phyloP scores from a whole-genome alignment of 2,888 invertebrate genomes.

The Balanococcus diminutus region DNA sequence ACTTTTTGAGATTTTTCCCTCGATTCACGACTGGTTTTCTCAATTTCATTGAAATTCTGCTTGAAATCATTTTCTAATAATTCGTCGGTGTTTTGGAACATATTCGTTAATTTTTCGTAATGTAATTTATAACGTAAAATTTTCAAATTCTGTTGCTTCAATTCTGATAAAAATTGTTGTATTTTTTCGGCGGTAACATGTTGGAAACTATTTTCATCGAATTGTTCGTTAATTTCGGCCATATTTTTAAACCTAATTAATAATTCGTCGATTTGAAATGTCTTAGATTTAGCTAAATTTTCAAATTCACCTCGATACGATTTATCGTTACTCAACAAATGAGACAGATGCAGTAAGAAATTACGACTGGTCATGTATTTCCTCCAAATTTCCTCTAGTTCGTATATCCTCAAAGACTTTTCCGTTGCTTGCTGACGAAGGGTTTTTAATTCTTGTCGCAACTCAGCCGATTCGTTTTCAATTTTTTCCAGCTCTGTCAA shows the following conservation, averaged over 20 bases:
- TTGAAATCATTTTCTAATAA: not conserved
- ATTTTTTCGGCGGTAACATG: constrained; percentile 28
- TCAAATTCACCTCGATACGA: not conserved
- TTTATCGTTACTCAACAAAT: not conserved
- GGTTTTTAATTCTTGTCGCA: not conserved
- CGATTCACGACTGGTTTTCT: not conserved
- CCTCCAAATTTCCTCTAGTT: constrained; percentile 37
- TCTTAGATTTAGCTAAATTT: not conserved
- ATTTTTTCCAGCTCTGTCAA: not conserved
- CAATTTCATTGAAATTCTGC: not conserved
- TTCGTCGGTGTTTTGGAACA: not conserved
- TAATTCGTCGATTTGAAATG: constrained; percentile 1
- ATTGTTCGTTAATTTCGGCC: not conserved
- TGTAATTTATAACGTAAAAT: constrained; percentile 19
- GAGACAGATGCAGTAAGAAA: constrained; percentile 7
- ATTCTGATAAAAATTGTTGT: not conserved
- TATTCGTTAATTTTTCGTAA: not conserved
- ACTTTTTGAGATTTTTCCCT: not conserved
- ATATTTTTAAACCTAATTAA: not conserved
- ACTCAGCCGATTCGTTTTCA: not conserved
- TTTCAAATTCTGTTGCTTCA: constrained; percentile 40
- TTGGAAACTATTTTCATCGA: not conserved
- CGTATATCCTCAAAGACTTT: constrained; percentile 42
- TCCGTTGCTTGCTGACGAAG: not conserved
- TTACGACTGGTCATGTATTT: constrained; percentile 25